Evolutionary conservation across 1,140 invertebrate species (phyloP).

Genomic region (Helicoverpa zea): DNA sequence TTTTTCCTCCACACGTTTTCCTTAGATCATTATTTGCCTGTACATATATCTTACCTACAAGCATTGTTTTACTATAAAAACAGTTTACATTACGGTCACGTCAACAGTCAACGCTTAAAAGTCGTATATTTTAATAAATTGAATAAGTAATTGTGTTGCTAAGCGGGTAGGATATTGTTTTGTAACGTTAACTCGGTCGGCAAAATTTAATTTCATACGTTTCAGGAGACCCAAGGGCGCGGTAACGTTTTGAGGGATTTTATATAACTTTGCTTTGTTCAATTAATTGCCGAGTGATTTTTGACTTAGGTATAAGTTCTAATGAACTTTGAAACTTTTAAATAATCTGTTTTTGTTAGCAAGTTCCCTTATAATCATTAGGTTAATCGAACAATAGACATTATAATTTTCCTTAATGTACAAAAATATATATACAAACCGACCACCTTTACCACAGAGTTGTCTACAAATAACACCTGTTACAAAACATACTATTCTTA

Average conservation of each 20-base stretch:
- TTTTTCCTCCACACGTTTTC: background rate
- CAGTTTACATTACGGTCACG: background rate
- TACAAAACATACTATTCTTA: background rate
- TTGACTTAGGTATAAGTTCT: background rate
- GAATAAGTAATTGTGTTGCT: constrained; percentile 4
- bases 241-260: background rate
- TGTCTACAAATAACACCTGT: background rate
- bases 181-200: constrained; percentile 21
- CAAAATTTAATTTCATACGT: constrained; percentile 21
- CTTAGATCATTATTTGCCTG: background rate
- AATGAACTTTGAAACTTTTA: background rate
- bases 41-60: background rate
- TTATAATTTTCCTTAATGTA: too few relatives aligned
- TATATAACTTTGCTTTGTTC: background rate
- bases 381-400: too few relatives aligned
- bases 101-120: background rate
- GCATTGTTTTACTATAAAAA: background rate
- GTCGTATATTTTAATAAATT: constrained; percentile 25
- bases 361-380: too few relatives aligned
- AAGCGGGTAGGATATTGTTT: constrained; percentile 16
- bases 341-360: too few relatives aligned
- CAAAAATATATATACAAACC: too few relatives aligned
- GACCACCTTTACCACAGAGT: background rate
- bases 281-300: background rate
- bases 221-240: background rate